Evolutionary conservation across 2,888 invertebrate genomes (phyloP), one percentile per base, ranked within the genome.

Genomic region (Lordiphosa fenestrarum): DNA sequence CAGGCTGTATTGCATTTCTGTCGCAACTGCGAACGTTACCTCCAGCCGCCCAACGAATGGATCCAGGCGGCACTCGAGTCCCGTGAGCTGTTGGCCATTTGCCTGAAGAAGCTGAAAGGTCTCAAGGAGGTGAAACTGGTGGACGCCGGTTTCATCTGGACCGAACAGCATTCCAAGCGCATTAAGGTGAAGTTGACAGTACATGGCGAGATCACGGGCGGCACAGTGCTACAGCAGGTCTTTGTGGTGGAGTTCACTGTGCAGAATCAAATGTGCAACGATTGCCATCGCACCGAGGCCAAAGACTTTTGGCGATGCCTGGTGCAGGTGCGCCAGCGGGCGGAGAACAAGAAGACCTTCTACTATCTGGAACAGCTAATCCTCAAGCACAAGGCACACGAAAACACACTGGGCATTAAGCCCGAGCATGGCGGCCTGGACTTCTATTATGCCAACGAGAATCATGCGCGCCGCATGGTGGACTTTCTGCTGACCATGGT

Each of bases 141-240:
- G 53, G 99, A 99, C 91, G 99, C 99, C 38, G 94, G 95, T 0
- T 99, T 99, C 91, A 93, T 98, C 3, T 99, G 99, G 99, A 99
- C 99, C 7, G 99, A 99, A 88, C 98, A 98, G 36, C 99, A 99
- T 91, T 99, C 99, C 1, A 98, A 97, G 90, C 92, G 99, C 70
- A 94, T 99, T 51, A 99, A 98, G 91, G 95, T 97, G 64, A 96
- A 97, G 90, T 90, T 99, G 54, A 98, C 97, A 1, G 95, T 99
- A 9, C 98, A 99, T 89, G 98, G 96, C 44, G 98, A 99, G 91
- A 95, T 99, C 1, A 91, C 96, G 86, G 95, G 96, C 21, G 97
- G 96, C 41, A 94, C 98, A 1, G 93, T 97, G 6, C 91, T 99
- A 10, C 96, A 99, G 87, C 99, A 99, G 90, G 94, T 96, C 3